phyloP scores from a whole-genome alignment of 2,797 vertebrate genomes.

The Helarctos malayanus region DNA sequence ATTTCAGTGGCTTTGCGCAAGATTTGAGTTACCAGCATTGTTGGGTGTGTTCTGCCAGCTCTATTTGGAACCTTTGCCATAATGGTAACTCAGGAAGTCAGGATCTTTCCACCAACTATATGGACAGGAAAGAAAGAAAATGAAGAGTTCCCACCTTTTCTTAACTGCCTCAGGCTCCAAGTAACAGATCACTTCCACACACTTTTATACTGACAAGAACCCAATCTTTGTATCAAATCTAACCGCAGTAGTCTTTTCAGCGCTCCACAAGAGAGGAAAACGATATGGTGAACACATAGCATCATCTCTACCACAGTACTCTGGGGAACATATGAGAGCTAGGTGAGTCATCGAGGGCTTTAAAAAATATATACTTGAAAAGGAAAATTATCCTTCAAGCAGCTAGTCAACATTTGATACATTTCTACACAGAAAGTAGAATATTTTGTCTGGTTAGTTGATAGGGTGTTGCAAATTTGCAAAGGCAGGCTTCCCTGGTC shows the following conservation, averaged over 20 bases:
- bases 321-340: neutral
- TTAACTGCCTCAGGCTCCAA: neutral
- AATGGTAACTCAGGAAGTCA: neutral
- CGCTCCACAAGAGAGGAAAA: neutral
- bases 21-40: neutral
- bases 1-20: neutral
- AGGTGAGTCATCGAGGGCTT: neutral
- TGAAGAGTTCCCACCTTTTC: neutral
- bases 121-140: neutral
- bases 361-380: neutral
- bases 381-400: slow-evolving; percentile 37
- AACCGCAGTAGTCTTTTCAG: neutral
- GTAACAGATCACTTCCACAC: neutral
- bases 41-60: neutral
- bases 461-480: neutral
- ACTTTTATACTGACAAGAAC: neutral
- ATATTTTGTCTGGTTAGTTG: neutral
- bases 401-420: slow-evolving; percentile 66
- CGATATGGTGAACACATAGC: neutral
- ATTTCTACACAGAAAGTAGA: slow-evolving; percentile 51
- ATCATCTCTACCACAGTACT: neutral
- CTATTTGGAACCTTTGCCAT: neutral
- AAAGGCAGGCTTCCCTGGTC: neutral
- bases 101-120: neutral
- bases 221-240: neutral